Evolutionary conservation across 2,113 vertebrate species (phyloP), one percentile per base, ranked within the genome.

Genomic region (Osmerus eperlanus): DNA sequence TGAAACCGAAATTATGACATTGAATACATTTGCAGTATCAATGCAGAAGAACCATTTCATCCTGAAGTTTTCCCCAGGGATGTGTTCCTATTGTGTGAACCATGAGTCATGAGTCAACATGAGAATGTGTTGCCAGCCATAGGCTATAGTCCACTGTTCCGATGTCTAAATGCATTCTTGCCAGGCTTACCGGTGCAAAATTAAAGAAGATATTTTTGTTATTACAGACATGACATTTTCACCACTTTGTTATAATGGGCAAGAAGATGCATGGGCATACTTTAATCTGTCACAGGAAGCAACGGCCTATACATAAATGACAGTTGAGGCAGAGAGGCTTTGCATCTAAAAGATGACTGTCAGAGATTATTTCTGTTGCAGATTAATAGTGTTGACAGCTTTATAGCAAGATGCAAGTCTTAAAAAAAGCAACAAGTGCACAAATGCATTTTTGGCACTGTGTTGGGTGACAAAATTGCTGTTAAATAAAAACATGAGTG

Each of bases 351-450:
- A 83, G 65, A 65, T 71, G 79, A 75, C 67, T 71, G 68, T 81
- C 70, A 41, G 71, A 70, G 66, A 83, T 83, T 88, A 70, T 76
- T 76, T 87, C 0, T 75, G 81, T 61, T 73, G 74, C 61, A 75
- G 82, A 87, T 90, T 82, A 85, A 89, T 76, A 78, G 81, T 85
- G 77, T 72, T 84, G 89, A 87, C 86, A 91, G 83, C 78, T 90
- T 90, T 73, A 89, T 78, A 70, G 79, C 72, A 74, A 86, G 75
- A 75, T 84, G 79, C 76, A 83, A 89, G 77, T 77, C 67, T 81
- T 88, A 83, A 83, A 65, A 83, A 89, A 83, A 84, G 79, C 65
- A 77, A 68, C 41, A 61, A 25, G 8, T 73, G 70, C 70, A 80
- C 71, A 78, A 68, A 60, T 69, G 1, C 79, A 83, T 86, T 71